Conservation (phyloP, 2,888 invertebrate genomes). For the Cynaeus angustus region DNA sequence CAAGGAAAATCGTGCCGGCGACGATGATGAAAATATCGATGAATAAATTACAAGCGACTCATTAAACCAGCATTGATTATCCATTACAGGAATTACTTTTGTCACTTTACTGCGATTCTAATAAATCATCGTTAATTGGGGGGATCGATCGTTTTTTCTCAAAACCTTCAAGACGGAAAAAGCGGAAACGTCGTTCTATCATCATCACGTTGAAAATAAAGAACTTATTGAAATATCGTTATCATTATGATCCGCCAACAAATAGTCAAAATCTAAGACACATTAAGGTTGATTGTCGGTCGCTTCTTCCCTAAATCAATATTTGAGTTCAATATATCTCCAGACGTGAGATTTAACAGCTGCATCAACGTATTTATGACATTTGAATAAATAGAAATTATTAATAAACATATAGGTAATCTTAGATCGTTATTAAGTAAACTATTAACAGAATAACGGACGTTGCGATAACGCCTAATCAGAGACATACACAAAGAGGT, state of each 20-base stretch:
- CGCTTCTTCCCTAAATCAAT: slow-evolving; percentile 61
- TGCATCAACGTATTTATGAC: slow-evolving; percentile 61
- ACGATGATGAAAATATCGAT: slow-evolving; percentile 40
- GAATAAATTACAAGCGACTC: slow-evolving; percentile 50
- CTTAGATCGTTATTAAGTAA: slow-evolving; percentile 57
- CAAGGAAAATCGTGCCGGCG: slow-evolving; percentile 9
- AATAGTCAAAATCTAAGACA: slow-evolving; percentile 60
- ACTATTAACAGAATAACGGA: slow-evolving; percentile 55
- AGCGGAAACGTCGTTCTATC: slow-evolving; percentile 37
- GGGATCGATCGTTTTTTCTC: slow-evolving; percentile 40
- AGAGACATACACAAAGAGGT: slow-evolving; percentile 41
- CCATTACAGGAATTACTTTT: slow-evolving; percentile 63
- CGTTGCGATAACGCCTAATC: slow-evolving; percentile 53
- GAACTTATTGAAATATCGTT: slow-evolving; percentile 55
- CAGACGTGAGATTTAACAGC: slow-evolving; percentile 62
- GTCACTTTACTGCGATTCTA: slow-evolving; percentile 61
- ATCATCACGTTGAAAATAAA: slow-evolving; percentile 39
- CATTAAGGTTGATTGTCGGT: slow-evolving; percentile 62
- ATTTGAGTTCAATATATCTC: slow-evolving; percentile 63
- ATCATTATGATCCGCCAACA: slow-evolving; percentile 62
- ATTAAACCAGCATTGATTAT: slow-evolving; percentile 62
- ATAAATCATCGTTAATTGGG: slow-evolving; percentile 51
- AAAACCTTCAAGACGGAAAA: slow-evolving; percentile 20
- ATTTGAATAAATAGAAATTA: slow-evolving; percentile 62
- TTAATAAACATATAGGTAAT: slow-evolving; percentile 57